Conservation (phyloP, 2,888 invertebrate species). For the Troides oblongomaculatus region DNA sequence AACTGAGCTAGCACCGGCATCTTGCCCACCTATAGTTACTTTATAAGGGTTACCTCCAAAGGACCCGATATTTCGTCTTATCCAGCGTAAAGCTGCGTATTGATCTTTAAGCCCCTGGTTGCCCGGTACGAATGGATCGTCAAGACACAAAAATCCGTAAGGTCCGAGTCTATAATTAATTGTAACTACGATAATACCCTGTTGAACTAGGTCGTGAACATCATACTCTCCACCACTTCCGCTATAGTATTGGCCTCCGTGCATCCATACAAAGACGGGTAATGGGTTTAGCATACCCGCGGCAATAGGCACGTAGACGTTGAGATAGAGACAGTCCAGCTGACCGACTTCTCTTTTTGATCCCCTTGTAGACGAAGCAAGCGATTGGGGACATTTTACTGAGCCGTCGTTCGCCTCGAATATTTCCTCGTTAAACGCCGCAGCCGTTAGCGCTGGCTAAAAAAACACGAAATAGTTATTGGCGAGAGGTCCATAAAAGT, state of each 20-base stretch:
- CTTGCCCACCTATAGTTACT: constrained; percentile 66
- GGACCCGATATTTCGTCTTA: constrained; percentile 60
- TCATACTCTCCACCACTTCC: constrained; percentile 57
- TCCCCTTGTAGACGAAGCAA: constrained; percentile 31
- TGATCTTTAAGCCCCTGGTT: constrained; percentile 74
- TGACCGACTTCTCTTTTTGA: constrained; percentile 43
- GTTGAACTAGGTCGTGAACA: constrained; percentile 54
- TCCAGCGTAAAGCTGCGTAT: constrained; percentile 62
- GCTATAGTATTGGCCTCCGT: constrained; percentile 58
- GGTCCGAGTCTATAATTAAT: constrained; percentile 70
- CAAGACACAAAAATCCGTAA: constrained; percentile 70
- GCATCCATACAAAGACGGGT: constrained; percentile 70
- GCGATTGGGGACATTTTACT: constrained; percentile 60
- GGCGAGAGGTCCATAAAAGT: too few species aligned
- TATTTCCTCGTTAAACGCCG: constrained; percentile 54
- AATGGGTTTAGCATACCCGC: constrained; percentile 59
- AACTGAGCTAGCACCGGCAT: constrained; percentile 63
- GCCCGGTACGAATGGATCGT: constrained; percentile 59
- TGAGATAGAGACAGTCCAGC: constrained; percentile 83
- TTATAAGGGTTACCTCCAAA: constrained; percentile 73
- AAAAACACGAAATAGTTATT: constrained; percentile 30
- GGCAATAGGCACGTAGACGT: constrained; percentile 73
- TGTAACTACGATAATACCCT: constrained; percentile 64
- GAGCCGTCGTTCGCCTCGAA: constrained; percentile 60
- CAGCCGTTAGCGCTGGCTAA: constrained; percentile 52